A percentile compares a stretch with the other conserved stretches of the same genome.
Evolutionary conservation across 2,113 vertebrate genomes (phyloP).

Genomic region (Eurypyga helias): DNA sequence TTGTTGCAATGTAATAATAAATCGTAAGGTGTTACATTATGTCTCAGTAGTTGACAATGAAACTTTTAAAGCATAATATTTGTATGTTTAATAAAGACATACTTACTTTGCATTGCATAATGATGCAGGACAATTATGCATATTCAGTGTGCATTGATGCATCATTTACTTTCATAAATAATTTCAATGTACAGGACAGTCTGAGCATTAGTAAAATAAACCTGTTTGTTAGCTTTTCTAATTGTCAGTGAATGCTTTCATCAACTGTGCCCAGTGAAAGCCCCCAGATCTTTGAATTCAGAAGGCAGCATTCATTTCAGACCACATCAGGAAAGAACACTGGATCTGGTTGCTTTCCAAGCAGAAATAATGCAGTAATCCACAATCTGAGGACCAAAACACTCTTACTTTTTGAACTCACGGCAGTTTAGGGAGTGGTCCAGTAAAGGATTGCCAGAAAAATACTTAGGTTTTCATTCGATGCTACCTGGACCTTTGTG

Average conservation of each 20-base stretch:
- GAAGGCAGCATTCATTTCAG: neutral
- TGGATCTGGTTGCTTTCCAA: neutral
- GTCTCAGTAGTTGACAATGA: neutral
- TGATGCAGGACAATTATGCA: neutral
- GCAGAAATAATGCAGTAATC: neutral
- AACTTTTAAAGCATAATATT: neutral
- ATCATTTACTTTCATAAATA: neutral
- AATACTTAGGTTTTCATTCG: neutral
- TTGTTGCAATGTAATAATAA: neutral
- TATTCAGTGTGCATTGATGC: neutral
- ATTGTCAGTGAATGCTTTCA: neutral
- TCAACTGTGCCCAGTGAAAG: neutral
- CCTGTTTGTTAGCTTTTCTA: neutral
- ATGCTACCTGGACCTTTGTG: neutral
- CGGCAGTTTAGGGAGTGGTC: neutral
- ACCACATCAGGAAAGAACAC: neutral
- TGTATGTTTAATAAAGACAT: neutral
- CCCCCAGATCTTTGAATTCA: neutral
- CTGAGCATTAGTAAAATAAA: neutral
- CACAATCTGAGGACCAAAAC: neutral
- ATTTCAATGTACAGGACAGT: neutral
- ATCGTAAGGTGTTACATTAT: neutral
- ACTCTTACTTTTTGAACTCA: neutral
- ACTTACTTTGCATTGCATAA: neutral
- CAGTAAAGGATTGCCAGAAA: neutral